phyloP scores from a whole-genome alignment of 2,888 invertebrate genomes.

The Lysandra bellargus region DNA sequence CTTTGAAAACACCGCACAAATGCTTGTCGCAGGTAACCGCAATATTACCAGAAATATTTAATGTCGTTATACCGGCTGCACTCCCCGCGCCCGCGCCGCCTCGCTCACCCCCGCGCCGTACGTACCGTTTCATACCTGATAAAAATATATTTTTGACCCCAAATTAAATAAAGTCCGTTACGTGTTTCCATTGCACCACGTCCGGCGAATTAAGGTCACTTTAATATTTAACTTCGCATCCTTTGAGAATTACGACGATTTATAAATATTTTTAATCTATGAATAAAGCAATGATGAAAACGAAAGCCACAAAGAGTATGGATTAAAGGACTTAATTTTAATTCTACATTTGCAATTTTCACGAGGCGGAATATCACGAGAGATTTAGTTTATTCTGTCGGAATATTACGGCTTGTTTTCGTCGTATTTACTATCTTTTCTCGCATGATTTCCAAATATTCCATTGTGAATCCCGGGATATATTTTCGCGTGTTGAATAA shows the following conservation, averaged over 20 bases:
- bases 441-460: constrained; percentile 23
- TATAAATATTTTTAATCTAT: constrained; percentile 37
- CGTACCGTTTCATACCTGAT: constrained; percentile 52
- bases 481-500: not conserved
- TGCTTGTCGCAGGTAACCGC: constrained; percentile 66
- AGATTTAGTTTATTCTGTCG: constrained; percentile 21
- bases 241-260: constrained; percentile 39
- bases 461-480: constrained; percentile 5
- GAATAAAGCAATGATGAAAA: constrained; percentile 26
- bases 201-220: constrained; percentile 47
- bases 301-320: constrained; percentile 20
- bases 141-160: constrained; percentile 53
- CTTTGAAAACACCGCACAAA: constrained; percentile 60
- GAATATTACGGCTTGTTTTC: constrained; percentile 19
- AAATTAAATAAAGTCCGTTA: constrained; percentile 49
- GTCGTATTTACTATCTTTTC: constrained; percentile 19
- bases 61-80: constrained; percentile 59
- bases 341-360: constrained; percentile 18
- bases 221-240: constrained; percentile 44
- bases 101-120: constrained; percentile 47
- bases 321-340: constrained; percentile 22
- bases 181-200: constrained; percentile 46
- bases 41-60: constrained; percentile 67
- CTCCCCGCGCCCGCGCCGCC: constrained; percentile 40
- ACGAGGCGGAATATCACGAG: constrained; percentile 21